Base-by-base conservation (phyloP, 2,888 invertebrate genomes). In the Operophtera brumata region DNA sequence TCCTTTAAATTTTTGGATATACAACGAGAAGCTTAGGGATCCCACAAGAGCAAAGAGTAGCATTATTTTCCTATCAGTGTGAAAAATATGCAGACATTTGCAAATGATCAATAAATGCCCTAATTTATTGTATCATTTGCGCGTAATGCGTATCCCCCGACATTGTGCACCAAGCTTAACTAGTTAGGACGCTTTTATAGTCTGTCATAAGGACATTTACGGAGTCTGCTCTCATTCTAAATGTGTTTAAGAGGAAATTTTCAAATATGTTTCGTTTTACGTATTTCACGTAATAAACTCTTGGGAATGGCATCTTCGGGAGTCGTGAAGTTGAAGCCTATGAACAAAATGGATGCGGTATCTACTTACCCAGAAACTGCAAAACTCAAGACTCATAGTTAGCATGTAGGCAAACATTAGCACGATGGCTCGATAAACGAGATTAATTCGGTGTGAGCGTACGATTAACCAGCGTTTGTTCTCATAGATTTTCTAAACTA, bases 261-360 rank as follows among this genome's bases (percentile, higher is more conserved):
- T 73, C 71, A 70, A 78, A 78, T 77, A 72, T 77, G 74, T 79
- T 75, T 73, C 66, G 66, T 78, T 71, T 73, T 76, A 73, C 70
- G 70, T 78, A 78, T 78, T 80, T 78, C 71, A 65, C 70, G 77
- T 72, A 76, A 79, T 83, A 82, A 83, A 84, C 69, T 78, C 70
- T 71, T 64, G 68, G 70, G 68, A 75, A 78, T 75, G 72, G 73
- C 73, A 62, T 77, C 77, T 71, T 73, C 61, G 62, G 61, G 69
- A 54, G 35, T 36, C 30, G 35, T 40, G 44, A 35, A 11, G 12
- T 32, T 8, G 28, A 34, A 11, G 4, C 35, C 30, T 0, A 4
- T 10, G 8, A 12, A 6, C 13, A 6, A 0, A 0, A 40, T 39
- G 39, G 47, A 48, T 48, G 35, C 6, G 54, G 43, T 20, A 44